A percentile compares a stretch with the other conserved stretches of the same genome.
Conservation (phyloP, 1,140 invertebrate genomes). For the Solen grandis region DNA sequence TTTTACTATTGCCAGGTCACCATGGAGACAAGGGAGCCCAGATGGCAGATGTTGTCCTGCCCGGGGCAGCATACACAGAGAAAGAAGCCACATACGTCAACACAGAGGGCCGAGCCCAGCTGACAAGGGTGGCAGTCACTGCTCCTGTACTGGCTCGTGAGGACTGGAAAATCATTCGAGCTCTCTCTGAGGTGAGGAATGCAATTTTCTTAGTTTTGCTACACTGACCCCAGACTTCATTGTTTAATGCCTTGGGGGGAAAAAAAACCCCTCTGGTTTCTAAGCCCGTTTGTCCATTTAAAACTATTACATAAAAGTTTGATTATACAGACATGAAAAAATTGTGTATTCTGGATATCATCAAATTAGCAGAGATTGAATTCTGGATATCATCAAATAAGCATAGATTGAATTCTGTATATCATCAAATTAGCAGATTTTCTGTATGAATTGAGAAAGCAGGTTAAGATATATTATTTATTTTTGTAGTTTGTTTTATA, state of each 20-base stretch:
- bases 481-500: no score
- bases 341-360: no score
- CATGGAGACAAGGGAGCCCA: constrained; percentile 97
- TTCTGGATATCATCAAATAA: no score
- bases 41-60: constrained; percentile 96
- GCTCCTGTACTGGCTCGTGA: constrained; percentile 96
- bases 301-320: no score
- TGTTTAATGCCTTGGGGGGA: neutral
- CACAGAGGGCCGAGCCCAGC: constrained; percentile 98
- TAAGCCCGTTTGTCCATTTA: neutral
- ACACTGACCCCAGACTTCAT: no score
- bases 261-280: neutral
- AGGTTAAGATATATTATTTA: no score
- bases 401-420: no score
- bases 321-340: no score
- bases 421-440: no score
- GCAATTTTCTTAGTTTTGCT: no score
- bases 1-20: constrained; percentile 86
- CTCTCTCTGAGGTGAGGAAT: constrained; percentile 87
- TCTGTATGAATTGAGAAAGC: no score
- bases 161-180: constrained; percentile 99
- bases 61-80: constrained; percentile 98
- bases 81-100: constrained; percentile 98
- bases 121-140: constrained; percentile 93
- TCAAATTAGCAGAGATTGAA: no score